Conservation (phyloP, 2,888 invertebrate species). For the Agrochola litura region DNA sequence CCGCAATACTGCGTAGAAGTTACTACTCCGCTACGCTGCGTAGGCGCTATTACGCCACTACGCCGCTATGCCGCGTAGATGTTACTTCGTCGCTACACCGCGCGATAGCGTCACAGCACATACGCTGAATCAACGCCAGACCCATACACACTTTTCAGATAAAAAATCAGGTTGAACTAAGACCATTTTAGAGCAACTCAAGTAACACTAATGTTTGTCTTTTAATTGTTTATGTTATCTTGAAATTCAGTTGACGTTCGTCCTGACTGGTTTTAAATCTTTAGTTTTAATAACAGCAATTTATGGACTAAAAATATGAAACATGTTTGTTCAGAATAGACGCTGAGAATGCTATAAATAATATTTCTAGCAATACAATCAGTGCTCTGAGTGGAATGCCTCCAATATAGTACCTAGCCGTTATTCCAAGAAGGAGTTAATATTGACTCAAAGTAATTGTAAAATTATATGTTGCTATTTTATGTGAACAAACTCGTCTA, state of each 20-base stretch:
- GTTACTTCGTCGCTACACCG: neutral
- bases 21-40: too few relatives aligned
- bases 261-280: neutral
- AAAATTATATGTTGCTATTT: too few relatives aligned
- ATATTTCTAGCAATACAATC: neutral
- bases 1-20: neutral
- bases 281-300: neutral
- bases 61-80: neutral
- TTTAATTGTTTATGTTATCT: neutral
- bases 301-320: neutral
- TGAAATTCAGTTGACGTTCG: neutral
- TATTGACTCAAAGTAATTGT: constrained; percentile 8
- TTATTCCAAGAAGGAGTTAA: neutral
- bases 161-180: neutral
- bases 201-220: neutral
- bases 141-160: too few relatives aligned
- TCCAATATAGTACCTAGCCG: neutral
- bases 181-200: neutral
- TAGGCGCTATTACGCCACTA: neutral
- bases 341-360: neutral
- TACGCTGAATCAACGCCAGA: neutral
- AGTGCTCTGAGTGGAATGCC: too few relatives aligned
- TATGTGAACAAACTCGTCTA: too few relatives aligned
- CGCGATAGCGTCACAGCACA: too few relatives aligned
- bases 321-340: neutral